phyloP scores from a whole-genome alignment of 2,888 invertebrate genomes.

The Eilema caniola region DNA sequence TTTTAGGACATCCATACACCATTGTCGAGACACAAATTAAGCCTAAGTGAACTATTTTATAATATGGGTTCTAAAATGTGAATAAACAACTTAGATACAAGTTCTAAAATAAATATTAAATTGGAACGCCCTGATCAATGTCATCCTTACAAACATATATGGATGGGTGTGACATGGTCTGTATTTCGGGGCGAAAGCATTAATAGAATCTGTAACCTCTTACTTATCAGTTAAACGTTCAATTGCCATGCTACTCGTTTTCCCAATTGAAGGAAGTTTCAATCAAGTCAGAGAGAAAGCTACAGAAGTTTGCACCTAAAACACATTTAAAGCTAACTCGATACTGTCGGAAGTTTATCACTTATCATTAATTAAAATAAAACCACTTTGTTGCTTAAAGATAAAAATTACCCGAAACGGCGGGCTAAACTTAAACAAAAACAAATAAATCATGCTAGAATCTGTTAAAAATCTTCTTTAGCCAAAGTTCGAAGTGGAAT shows the following conservation, averaged over 20 bases:
- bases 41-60: not conserved
- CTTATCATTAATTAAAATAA: no score
- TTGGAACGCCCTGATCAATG: no score
- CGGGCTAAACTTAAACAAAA: no score
- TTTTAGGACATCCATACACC: not conserved
- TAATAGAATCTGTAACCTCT: not conserved
- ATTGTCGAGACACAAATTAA: not conserved
- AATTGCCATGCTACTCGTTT: no score
- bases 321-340: slow-evolving; percentile 41
- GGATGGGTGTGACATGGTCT: no score
- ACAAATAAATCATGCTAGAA: no score
- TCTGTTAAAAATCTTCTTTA: slow-evolving; percentile 19
- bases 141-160: not conserved
- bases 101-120: no score
- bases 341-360: no score
- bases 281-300: slow-evolving; percentile 25
- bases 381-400: no score
- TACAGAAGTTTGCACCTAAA: slow-evolving; percentile 29
- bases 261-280: no score
- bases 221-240: no score
- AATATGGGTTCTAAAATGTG: not conserved
- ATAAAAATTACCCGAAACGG: no score
- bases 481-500: slow-evolving; percentile 43
- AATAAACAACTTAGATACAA: not conserved
- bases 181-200: not conserved